Base-by-base conservation (phyloP, 92 coral and sea anemone species). In the Paramuricea clavata region DNA sequence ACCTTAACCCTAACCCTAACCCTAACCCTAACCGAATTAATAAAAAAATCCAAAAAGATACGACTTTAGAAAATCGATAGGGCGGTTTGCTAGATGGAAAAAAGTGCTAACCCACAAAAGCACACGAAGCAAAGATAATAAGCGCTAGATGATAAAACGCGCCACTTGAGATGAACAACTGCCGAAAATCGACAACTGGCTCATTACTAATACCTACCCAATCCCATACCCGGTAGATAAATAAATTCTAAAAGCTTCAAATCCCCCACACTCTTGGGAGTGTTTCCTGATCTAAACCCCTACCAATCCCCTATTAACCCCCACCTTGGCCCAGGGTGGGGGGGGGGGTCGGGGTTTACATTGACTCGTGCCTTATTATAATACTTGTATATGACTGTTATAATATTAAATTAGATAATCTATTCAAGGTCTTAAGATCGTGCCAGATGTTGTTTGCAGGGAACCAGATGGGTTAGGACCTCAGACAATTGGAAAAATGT, bases 171-270 rank as follows among this genome's bases (percentile, higher is more conserved):
- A 5, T 57, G n/a, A 26, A 26, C 5, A 19, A 57, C 67, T 26
- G 67, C 67, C 12, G 5, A 19, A 19, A 57, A 57, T 26, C 28
- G 67, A 57, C 25, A 57, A 57, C 28, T 57, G n/a, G 28, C 67
- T 57, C 25, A 57, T 19, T 19, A 19, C 67, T 19, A 57, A 57
- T 57, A 3, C 67, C 67, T 3, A 57, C 22, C 67, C 28, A 57
- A 57, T 57, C 67, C 67, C 81, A 15, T 41, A 56, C 56, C 85
- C 52, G 56, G 49, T 5, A n/a, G 0, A 70, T 39, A 70, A 26
- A 61, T 27, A 26, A 70, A 81, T 52, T 21, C 52, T 59, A 69
- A 81, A 59, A 65, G 83, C 83, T n/a, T 27, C 70, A n/a, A 42
- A 22, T 50, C 49, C 68, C 41, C 71, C 26, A 65, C 83, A 30